Conservation (phyloP, 2,113 vertebrate species). For the Thamnophis sirtalis region DNA sequence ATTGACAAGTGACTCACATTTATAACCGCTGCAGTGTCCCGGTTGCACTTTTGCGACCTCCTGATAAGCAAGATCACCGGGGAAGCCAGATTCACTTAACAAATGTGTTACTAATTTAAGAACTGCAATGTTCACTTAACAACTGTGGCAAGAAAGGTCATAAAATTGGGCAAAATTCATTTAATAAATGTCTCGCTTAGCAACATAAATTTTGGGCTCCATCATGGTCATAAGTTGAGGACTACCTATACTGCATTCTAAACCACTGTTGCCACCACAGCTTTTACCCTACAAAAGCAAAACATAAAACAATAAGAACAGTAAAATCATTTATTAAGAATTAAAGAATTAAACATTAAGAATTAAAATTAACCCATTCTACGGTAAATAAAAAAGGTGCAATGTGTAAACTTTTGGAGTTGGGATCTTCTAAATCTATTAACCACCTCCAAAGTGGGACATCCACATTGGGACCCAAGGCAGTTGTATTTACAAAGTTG, state of each 20-base stretch:
- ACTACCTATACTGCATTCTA: not conserved
- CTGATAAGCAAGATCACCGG: not conserved
- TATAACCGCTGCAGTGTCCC: not conserved
- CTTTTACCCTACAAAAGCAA: not conserved
- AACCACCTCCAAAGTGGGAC: no score
- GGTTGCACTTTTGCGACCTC: not conserved
- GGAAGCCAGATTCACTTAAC: not conserved
- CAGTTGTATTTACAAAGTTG: not conserved
- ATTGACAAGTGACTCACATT: not conserved
- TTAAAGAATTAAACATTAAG: not conserved
- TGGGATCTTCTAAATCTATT: not conserved
- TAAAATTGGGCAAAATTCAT: not conserved
- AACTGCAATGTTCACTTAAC: not conserved
- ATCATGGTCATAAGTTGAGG: not conserved
- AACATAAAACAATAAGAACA: not conserved
- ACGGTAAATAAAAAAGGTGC: not conserved
- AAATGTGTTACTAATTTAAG: no score
- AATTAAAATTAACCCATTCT: not conserved
- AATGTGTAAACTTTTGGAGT: not conserved
- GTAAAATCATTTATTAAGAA: not conserved
- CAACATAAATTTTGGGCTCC: not conserved
- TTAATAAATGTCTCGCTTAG: not conserved
- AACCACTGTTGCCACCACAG: not conserved
- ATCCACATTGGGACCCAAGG: not conserved
- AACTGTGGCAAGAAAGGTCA: not conserved